phyloP scores from a whole-genome alignment of 2,113 vertebrate genomes.

The Cyphomyrus discorhynchus region DNA sequence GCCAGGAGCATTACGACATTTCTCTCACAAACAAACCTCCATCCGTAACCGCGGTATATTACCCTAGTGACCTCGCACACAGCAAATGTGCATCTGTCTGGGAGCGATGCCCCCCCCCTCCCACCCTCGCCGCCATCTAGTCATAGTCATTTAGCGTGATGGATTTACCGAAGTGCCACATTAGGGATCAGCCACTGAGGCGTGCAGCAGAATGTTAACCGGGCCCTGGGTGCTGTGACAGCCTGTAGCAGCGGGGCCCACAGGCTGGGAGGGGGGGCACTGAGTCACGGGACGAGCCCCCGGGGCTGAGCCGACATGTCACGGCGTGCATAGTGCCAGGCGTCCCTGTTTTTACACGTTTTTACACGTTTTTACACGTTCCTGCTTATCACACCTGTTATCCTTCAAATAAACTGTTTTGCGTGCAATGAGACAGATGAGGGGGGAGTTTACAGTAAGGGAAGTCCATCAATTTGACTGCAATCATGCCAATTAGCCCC shows the following conservation, averaged over 20 bases:
- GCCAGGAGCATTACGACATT: background rate
- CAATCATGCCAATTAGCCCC: conserved; percentile 15
- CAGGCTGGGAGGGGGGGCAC: too few species aligned
- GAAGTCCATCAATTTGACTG: conserved; percentile 15
- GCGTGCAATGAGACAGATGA: background rate
- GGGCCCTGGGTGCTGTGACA: background rate
- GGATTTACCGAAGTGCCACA: background rate
- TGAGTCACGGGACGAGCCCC: background rate
- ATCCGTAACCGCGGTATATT: conserved; percentile 1
- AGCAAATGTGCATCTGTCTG: background rate
- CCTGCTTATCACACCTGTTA: background rate
- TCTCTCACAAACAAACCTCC: background rate
- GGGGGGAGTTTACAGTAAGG: background rate
- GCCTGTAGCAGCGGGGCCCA: background rate
- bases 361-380: background rate
- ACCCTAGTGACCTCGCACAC: background rate
- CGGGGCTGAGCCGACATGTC: background rate
- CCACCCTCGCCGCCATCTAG: background rate
- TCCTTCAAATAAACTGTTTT: background rate
- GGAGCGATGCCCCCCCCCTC: background rate
- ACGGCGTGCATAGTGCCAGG: background rate
- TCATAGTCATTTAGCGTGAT: background rate
- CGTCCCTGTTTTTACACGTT: background rate
- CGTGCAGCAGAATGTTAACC: background rate
- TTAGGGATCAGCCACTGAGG: background rate